These are phyloP conservation scores for Drosophila trapezifrons DNA, from an alignment of 1,140 invertebrate genomes.

Conservation along the genomic window DNA sequence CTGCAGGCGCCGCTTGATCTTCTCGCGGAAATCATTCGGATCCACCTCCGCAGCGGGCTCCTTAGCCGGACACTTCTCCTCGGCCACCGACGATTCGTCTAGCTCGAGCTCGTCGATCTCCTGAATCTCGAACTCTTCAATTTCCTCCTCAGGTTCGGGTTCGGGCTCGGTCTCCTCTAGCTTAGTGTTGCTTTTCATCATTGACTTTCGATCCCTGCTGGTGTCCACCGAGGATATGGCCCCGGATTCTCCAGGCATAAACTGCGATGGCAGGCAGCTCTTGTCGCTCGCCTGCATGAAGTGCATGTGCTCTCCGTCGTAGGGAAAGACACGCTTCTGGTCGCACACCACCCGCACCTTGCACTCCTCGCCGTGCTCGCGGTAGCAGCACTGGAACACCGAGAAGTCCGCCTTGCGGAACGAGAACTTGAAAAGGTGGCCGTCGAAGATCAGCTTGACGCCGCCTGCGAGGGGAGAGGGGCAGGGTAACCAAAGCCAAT, in stretches of 20 bases:
- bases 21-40: slow-evolving; percentile 78
- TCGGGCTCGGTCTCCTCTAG: slow-evolving; percentile 16
- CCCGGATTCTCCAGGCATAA: slow-evolving; percentile 57
- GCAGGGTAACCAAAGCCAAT: not conserved
- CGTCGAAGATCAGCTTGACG: slow-evolving; percentile 75
- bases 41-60: slow-evolving; percentile 41
- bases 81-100: slow-evolving; percentile 14
- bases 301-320: slow-evolving; percentile 77
- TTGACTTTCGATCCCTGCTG: slow-evolving; percentile 29
- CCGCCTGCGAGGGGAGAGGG: slow-evolving; percentile 46
- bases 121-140: slow-evolving; percentile 49
- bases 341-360: slow-evolving; percentile 78
- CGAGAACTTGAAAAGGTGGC: slow-evolving; percentile 77
- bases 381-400: slow-evolving; percentile 81
- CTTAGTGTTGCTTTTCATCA: slow-evolving; percentile 29
- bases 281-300: slow-evolving; percentile 80
- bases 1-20: slow-evolving; percentile 78
- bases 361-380: slow-evolving; percentile 77
- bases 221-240: slow-evolving; percentile 25
- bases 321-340: slow-evolving; percentile 76
- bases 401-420: slow-evolving; percentile 76
- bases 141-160: slow-evolving; percentile 19
- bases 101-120: slow-evolving; percentile 51
- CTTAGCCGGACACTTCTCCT: not conserved
- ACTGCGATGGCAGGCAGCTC: slow-evolving; percentile 74